A percentile compares a stretch with the other conserved stretches of the same genome.
phyloP scores from a whole-genome alignment of 2,113 vertebrate species.

The Ameiurus melas region DNA sequence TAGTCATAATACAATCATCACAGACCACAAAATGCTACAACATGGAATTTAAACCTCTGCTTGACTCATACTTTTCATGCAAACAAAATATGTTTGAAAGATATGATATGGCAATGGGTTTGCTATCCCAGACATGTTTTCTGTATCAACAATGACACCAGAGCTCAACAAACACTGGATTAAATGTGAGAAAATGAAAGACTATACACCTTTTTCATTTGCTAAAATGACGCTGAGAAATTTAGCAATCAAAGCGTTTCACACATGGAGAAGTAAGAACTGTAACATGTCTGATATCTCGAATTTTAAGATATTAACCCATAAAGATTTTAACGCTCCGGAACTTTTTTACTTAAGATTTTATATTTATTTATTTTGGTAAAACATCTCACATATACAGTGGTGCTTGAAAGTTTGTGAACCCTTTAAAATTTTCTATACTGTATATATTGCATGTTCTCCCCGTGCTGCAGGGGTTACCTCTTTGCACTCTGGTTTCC shows the following conservation, averaged over 20 bases:
- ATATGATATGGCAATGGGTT: slow-evolving; percentile 20
- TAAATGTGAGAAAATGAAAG: neutral
- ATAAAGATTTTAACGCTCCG: neutral
- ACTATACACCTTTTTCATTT: neutral
- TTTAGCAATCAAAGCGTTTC: neutral
- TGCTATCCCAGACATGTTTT: slow-evolving; percentile 1
- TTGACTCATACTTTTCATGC: slow-evolving; percentile 1
- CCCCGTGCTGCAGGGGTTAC: too few species aligned
- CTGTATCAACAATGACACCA: slow-evolving; percentile 20
- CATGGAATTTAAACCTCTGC: slow-evolving; percentile 12
- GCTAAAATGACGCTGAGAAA: neutral
- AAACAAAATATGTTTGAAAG: slow-evolving; percentile 1
- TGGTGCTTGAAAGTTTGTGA: too few species aligned
- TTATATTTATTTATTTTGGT: neutral
- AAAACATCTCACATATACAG: neutral
- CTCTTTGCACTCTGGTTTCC: too few species aligned
- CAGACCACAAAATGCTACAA: slow-evolving; percentile 26
- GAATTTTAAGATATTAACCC: neutral
- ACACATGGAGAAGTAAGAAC: neutral
- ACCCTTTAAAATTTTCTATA: too few species aligned
- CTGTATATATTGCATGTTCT: too few species aligned
- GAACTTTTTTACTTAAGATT: neutral
- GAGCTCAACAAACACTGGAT: neutral
- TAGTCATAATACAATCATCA: slow-evolving; percentile 46
- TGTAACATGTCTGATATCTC: neutral